Evolutionary conservation across 35 echinoderm and acorn worm genomes (phyloP), one percentile per base, ranked within the genome.

Genomic region (Heliocidaris tuberculata): DNA sequence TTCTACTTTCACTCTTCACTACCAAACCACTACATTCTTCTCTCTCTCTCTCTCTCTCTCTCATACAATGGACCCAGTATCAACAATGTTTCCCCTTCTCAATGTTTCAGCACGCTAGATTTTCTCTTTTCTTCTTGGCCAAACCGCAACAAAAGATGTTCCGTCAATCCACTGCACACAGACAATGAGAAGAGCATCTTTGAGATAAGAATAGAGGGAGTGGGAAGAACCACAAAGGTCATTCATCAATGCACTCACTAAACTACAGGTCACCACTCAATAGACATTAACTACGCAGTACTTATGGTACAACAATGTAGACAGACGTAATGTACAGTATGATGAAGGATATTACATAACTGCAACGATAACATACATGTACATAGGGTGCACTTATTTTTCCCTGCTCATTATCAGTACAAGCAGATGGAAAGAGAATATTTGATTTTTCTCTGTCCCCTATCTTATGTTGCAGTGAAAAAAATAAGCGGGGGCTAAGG

Each of bases 161-260:
- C 4, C 27, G 27, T n/a, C 65, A 78, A n/a, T n/a, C 65, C 65
- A 78, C 65, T 78, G 65, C 65, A 78, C 21, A 78, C 65, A 78
- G 65, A 78, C 65, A 78, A 78, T 78, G 17, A 7, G 65, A 78
- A 78, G 65, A 78, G 65, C 65, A 56, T 78, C 27, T 78, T n/a
- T 78, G 65, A 78, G 65, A 78, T 78, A 78, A 78, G 65, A 78
- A 78, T 78, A 78, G 65, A 27, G 65, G 65, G 65, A 78, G 65
- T 78, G 65, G 65, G 4, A 19, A 78, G 19, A 5, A 78, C 61
- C 61, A 71, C 61, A 71, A 27, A 24, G 61, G 61, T 17, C 16
- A 71, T 71, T 71, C 61, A 71, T 16, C 61, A 71, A 78, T 7
- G 3, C 65, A 78, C 65, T 78, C 65, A 78, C 65, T 78, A n/a